Evolutionary conservation across 2,113 vertebrate genomes (phyloP), one percentile per base, ranked within the genome.

Genomic region (Asarcornis scutulata): DNA sequence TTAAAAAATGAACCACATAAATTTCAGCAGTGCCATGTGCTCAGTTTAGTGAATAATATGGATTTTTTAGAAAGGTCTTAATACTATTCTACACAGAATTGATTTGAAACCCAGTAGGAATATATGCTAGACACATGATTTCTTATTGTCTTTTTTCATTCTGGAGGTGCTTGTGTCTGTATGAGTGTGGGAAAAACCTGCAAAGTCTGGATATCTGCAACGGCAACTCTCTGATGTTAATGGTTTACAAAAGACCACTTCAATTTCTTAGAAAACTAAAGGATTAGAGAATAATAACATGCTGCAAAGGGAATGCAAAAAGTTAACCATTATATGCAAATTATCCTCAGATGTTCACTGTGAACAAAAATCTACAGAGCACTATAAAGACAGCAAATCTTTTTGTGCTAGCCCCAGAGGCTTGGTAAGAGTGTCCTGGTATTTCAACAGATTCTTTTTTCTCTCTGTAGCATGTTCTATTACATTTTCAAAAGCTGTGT

Each of bases 21-120:
- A 79, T 84, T 76, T 93, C 73, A 76, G 1, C 32, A 17, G 31
- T 36, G 56, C 8, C 10, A 3, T 31, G 21, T 26, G 6, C 29
- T 69, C 53, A 55, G 31, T 11, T 79, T 44, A 83, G 38, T 42
- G 63, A 68, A 68, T 34, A 59, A 64, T 36, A 55, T 4, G 17
- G 75, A 84, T 64, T 85, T 91, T 91, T 89, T 69, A 89, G n/a
- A 48, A 76, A 68, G 10, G 6, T 48, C 44, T 93, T 93, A 89
- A 75, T 87, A 42, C 7, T 27, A 7, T 53, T 11, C 9, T 87
- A 22, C 23, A 66, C 12, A 80, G 62, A 89, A 89, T 2, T 72
- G 18, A 53, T 79, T 79, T 84, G 53, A 89, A 82, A 82, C 3
- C 7, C 34, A 50, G 31, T 8, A 75, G 48, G 34, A 68, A n/a